phyloP scores from a whole-genome alignment of 2,113 vertebrate species.

The Lota lota region DNA sequence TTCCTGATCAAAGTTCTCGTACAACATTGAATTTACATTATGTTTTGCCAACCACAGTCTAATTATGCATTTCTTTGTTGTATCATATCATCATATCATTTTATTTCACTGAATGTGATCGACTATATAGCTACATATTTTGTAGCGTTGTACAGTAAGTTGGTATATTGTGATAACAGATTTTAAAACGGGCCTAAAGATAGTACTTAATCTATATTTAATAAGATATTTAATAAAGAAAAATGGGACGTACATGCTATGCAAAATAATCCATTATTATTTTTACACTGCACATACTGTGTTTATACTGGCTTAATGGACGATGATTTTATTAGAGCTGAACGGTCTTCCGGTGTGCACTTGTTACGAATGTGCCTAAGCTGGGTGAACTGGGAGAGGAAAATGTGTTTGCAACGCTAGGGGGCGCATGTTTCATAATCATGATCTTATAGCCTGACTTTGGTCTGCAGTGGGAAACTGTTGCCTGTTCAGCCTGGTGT shows the following conservation, averaged over 20 bases:
- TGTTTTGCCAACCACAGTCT: conserved; percentile 45
- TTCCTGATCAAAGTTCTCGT: conserved; percentile 13
- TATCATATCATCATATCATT: conserved; percentile 14
- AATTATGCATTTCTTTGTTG: conserved; percentile 51
- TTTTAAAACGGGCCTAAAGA: conserved; percentile 37
- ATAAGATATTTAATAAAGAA: conserved; percentile 37
- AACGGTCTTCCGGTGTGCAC: conserved; percentile 26
- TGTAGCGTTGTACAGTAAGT: conserved; percentile 29
- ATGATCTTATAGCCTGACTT: conserved; percentile 1
- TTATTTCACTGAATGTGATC: conserved; percentile 30
- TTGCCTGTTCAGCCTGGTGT: neutral
- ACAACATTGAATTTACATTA: conserved; percentile 31
- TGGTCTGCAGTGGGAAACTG: too few species aligned
- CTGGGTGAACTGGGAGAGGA: conserved; percentile 13
- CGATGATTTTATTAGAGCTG: neutral
- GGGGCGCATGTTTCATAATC: neutral
- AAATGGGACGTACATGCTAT: neutral
- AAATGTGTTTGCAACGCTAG: neutral
- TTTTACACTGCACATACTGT: conserved; percentile 15
- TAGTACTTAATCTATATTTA: conserved; percentile 46
- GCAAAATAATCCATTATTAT: neutral
- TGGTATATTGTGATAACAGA: conserved; percentile 22
- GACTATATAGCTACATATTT: conserved; percentile 33
- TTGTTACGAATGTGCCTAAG: conserved; percentile 36
- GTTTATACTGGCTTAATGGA: neutral